Evolutionary conservation across 2,797 vertebrate species (phyloP), one percentile per base, ranked within the genome.

Genomic region (Nyctibius grandis): DNA sequence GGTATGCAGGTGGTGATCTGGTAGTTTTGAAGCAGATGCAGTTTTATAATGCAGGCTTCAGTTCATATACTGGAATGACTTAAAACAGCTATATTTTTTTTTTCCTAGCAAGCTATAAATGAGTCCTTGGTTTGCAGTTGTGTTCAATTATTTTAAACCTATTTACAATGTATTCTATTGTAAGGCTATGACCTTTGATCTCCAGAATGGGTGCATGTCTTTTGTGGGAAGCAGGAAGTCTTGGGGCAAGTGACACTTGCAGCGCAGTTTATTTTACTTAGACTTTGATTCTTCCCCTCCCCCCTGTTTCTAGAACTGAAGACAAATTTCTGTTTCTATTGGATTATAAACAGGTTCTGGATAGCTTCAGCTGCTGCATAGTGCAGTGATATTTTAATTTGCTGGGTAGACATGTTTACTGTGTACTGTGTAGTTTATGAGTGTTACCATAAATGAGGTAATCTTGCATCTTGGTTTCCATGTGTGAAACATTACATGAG

Each of bases 341-440:
- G 93, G 97, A 97, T 98, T 98, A 97, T 97, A 98, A 98, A 98
- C 95, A 97, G 95, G 94, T 97, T 98, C 98, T 99, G 98, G 98
- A 98, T 98, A 98, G 97, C 96, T 97, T 99, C 98, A 98, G 97
- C 87, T 98, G 96, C 98, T 98, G 96, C 98, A 98, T 98, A 98
- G 98, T 98, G 97, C 97, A 98, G 97, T 97, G 97, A 98, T 98
- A 98, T 98, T 98, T 98, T 99, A 98, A 98, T 98, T 98, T 98
- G 97, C 97, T 97, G 98, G 97, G 97, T 95, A 98, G 98, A 99
- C 98, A 98, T 99, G 98, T 99, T 99, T 99, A 98, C 98, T 98
- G 98, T 98, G 97, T 98, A 98, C 97, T 97, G 96, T 88, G 97
- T 98, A 98, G 98, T 98, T 99, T 99, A 98, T 98, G 98, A 99